Evolutionary conservation across 1,140 invertebrate genomes (phyloP), one percentile per base, ranked within the genome.

Genomic region (Zaprionus tsacasi): DNA sequence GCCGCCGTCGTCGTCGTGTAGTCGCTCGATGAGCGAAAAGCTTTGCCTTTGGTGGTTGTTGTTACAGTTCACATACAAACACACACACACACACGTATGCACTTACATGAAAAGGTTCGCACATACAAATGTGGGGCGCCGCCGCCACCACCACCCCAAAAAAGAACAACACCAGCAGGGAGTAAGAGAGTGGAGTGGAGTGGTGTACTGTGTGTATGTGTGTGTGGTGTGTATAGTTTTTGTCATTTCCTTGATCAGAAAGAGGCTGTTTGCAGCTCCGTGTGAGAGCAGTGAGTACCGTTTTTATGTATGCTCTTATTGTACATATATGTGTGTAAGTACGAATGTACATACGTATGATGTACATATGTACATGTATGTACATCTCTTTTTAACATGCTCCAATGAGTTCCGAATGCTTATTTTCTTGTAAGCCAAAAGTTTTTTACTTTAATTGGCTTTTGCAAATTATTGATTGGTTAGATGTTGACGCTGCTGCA

Each of bases 11-110:
- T 8, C 40, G 40, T 15, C 25, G 69, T 50, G 38, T 35, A 40
- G 66, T 58, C 54, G 67, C 58, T 70, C 27, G 72, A 43, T 75
- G 67, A 21, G 72, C 64, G 36, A 76, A 74, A 65, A 83, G 73
- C 83, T 87, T 77, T 72, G 78, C 60, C 74, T 72, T 75, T 76
- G 83, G 85, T 87, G 83, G 83, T 89, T 83, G 83, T 81, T 83
- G 78, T 83, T 79, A 71, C 72, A 77, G 40, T 60, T 58, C 67
- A 78, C 65, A 58, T 40, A 66, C 63, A 78, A 66, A 76, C 50
- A 66, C 63, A 78, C 70, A 76, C 50, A 66, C 48, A 61, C n/a
- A 56, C 43, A 67, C 43, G 35, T 25, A 40, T 40, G 59, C 30
- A 45, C 30, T 38, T 38, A 59, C 21, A 64, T 33, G 45, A 72